A percentile compares a stretch with the other conserved stretches of the same genome.
These are phyloP conservation scores for Actenoides lindsayi DNA, from an alignment of 2,113 vertebrate species.

Conservation along the genomic window DNA sequence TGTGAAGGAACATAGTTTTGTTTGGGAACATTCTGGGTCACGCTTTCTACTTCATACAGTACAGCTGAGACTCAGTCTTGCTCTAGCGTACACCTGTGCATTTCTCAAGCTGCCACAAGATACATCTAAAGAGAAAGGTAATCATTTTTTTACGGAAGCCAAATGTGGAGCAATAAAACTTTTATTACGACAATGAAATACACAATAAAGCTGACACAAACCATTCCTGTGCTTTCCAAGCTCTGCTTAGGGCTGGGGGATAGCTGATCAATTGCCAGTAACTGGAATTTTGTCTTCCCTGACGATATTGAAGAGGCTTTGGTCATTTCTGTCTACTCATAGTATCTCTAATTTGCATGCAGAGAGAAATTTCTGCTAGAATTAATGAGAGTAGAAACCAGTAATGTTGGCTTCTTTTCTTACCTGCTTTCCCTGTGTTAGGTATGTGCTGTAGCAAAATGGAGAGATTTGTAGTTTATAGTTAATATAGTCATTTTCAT, in stretches of 20 bases:
- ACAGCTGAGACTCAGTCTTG: not conserved
- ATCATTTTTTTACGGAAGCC: not conserved
- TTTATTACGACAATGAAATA: not conserved
- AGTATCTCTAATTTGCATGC: not conserved
- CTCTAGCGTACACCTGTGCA: not conserved
- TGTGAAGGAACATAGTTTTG: not conserved
- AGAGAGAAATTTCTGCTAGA: not conserved
- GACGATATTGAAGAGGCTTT: not conserved
- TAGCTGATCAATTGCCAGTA: not conserved
- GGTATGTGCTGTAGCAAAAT: not conserved
- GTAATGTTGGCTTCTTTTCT: not conserved
- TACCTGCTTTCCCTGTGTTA: not conserved
- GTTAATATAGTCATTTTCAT: not conserved
- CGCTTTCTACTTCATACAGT: not conserved
- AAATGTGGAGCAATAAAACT: not conserved
- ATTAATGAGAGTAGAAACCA: not conserved
- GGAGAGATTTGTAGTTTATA: not conserved
- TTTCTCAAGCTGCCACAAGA: not conserved
- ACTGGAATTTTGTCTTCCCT: not conserved
- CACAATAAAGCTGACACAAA: not conserved
- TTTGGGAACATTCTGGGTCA: conserved; percentile 21
- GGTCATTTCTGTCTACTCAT: not conserved
- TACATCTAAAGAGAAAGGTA: not conserved
- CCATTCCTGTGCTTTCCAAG: not conserved
- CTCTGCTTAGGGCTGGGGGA: not conserved